phyloP scores from a whole-genome alignment of 2,797 vertebrate genomes.

The Champsocephalus esox region DNA sequence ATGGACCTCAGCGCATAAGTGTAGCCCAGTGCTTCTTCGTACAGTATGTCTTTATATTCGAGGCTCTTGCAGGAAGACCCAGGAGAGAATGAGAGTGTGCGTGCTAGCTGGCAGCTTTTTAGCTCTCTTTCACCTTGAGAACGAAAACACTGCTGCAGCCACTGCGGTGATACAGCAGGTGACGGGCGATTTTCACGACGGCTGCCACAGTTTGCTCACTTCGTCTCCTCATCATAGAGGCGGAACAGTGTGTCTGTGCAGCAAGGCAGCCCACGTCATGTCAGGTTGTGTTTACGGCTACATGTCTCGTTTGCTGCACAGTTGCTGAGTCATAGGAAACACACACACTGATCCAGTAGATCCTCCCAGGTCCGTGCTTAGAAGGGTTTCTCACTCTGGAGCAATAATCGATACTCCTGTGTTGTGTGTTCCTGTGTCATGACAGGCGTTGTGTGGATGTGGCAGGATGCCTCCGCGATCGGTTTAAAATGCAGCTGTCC shows the following conservation, averaged over 20 bases:
- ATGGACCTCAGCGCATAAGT: neutral
- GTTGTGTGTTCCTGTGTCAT: neutral
- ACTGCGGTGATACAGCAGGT: slow-evolving; percentile 41
- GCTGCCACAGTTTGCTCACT: neutral
- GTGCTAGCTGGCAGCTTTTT: slow-evolving; percentile 18
- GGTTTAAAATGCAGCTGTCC: slow-evolving; percentile 36
- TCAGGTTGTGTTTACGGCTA: slow-evolving; percentile 18
- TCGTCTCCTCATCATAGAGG: slow-evolving; percentile 1
- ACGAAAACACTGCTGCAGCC: slow-evolving; percentile 42
- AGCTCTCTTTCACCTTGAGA: slow-evolving; percentile 52
- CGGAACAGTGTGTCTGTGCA: neutral
- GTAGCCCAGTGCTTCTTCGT: neutral
- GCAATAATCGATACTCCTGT: slow-evolving; percentile 27
- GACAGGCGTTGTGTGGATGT: neutral
- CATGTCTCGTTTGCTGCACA: slow-evolving; percentile 24
- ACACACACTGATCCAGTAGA: neutral
- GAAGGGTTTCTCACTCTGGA: neutral
- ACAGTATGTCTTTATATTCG: neutral
- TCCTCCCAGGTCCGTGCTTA: slow-evolving; percentile 11
- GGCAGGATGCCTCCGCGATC: slow-evolving; percentile 24
- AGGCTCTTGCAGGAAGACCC: neutral
- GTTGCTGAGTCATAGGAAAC: slow-evolving; percentile 61
- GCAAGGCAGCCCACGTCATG: slow-evolving; percentile 28
- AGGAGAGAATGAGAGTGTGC: neutral
- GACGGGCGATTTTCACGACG: neutral